These are phyloP conservation scores for Epizoanthus ramosus DNA, from an alignment of 92 coral and sea anemone genomes.

Conservation along the genomic window DNA sequence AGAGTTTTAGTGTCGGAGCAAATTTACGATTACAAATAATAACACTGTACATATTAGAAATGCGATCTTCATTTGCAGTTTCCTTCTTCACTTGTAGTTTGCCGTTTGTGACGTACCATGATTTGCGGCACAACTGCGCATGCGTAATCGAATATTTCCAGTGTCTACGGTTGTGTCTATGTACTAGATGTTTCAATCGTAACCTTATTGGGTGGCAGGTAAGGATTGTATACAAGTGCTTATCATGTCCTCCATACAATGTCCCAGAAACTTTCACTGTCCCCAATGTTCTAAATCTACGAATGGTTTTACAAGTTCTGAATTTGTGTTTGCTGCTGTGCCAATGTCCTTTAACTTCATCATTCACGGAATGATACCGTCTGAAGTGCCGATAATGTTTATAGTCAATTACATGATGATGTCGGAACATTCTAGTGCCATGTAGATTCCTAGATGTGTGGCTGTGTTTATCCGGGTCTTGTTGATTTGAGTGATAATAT, in stretches of 20 bases:
- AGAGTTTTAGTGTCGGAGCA: slow-evolving; percentile 36
- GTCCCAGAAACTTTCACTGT: slow-evolving; percentile 67
- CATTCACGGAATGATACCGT: slow-evolving; percentile 69
- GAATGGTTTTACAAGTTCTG: slow-evolving; percentile 68
- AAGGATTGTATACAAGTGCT: slow-evolving; percentile 71
- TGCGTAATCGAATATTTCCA: slow-evolving; percentile 21
- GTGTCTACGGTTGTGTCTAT: slow-evolving; percentile 1
- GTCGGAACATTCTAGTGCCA: slow-evolving; percentile 27
- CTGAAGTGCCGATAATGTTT: slow-evolving; percentile 67
- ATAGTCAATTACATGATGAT: slow-evolving; percentile 60
- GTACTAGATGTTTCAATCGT: slow-evolving; percentile 46
- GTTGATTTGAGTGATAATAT: slow-evolving; percentile 15
- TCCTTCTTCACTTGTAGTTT: slow-evolving; percentile 51
- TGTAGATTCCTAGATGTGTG: background rate
- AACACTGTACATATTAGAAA: slow-evolving; percentile 47
- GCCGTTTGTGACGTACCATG: slow-evolving; percentile 70
- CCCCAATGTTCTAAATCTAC: slow-evolving; percentile 74
- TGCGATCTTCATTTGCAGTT: background rate
- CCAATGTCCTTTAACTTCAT: slow-evolving; percentile 87
- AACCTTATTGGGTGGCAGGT: slow-evolving; percentile 69
- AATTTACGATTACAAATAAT: slow-evolving; percentile 65
- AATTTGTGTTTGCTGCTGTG: slow-evolving; percentile 65
- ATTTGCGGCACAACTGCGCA: slow-evolving; percentile 76
- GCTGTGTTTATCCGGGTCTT: background rate
- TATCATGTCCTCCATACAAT: slow-evolving; percentile 25